Percentiles rank a stretch among this genome's conserved stretches.
These are phyloP conservation scores for Eleginops maclovinus DNA, from an alignment of 2,113 vertebrate genomes.

Conservation along the genomic window DNA sequence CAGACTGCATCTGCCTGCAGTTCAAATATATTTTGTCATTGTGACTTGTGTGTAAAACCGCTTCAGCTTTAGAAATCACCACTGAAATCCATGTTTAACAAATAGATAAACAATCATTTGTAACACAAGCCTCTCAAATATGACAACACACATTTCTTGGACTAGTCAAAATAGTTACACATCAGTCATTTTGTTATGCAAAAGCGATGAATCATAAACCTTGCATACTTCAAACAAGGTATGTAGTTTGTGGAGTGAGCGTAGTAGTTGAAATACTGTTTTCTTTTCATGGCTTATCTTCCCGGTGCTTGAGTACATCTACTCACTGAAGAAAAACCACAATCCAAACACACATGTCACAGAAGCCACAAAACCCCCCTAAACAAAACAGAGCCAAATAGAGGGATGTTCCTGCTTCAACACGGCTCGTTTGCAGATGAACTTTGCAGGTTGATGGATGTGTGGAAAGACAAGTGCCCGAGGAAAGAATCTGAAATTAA, in stretches of 20 bases:
- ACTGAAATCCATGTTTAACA: not conserved
- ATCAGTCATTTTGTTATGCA: not conserved
- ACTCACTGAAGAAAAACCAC: slow-evolving; percentile 16
- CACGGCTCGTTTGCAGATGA: not conserved
- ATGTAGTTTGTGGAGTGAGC: not conserved
- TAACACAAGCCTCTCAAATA: not conserved
- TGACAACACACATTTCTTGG: not conserved
- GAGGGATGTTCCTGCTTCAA: not conserved
- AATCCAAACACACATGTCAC: slow-evolving; percentile 2
- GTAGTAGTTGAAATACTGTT: not conserved
- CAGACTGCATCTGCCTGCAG: not conserved
- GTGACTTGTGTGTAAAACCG: not conserved
- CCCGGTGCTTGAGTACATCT: not conserved
- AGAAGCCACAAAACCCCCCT: slow-evolving; percentile 3
- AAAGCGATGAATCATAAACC: not conserved
- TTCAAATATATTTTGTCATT: not conserved
- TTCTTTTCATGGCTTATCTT: not conserved
- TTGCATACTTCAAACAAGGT: not conserved
- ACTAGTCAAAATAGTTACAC: not conserved
- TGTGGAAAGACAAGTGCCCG: slow-evolving; percentile 42
- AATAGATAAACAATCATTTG: not conserved
- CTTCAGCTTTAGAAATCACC: not conserved
- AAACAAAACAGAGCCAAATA: slow-evolving; percentile 18
- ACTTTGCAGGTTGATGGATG: slow-evolving; percentile 16
- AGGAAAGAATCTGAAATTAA: slow-evolving; percentile 49